Evolutionary conservation across 2,797 vertebrate species (phyloP), one percentile per base, ranked within the genome.

Genomic region (Chanos chanos): DNA sequence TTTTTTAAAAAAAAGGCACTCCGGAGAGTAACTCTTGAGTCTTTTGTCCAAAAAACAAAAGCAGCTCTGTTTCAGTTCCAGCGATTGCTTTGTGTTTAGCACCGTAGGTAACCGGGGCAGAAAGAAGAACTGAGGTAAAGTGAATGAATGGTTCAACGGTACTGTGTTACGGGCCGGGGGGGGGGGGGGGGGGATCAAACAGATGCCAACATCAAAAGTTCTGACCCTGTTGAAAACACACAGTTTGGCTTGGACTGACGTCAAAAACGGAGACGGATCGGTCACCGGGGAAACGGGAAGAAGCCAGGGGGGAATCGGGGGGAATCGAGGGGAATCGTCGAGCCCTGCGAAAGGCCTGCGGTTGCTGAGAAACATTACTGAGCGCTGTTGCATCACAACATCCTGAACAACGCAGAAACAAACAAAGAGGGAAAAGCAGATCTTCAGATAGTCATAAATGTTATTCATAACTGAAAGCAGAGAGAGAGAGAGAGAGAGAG

Each of bases 21-120:
- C n/a, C n/a, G n/a, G n/a, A n/a, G n/a, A n/a, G n/a, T n/a, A n/a
- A n/a, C n/a, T n/a, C n/a, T n/a, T n/a, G n/a, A n/a, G n/a, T n/a
- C n/a, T 71, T 77, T 70, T 67, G 63, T 47, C 40, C 31, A 40
- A 24, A 39, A 76, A 27, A 71, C 51, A 68, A 70, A 77, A 58
- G 34, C 68, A 60, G 48, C 53, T 74, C 65, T 78, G 66, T 69
- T 52, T 57, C 47, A 50, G 30, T 71, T 72, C 54, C 47, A 61
- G 63, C 1, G 27, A 64, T 50, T 31, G 24, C 6, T 27, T 19
- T 21, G 39, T 24, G 25, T 25, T 65, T n/a, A 19, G 51, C 33
- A 30, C 51, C 55, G 28, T 19, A 70, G 61, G 66, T 79, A 70
- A 70, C 76, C 52, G 71, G 70, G 70, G 63, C 60, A n/a, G 22